phyloP scores from a whole-genome alignment of 2,113 vertebrate genomes.

The Poeciliopsis turrubarensis region DNA sequence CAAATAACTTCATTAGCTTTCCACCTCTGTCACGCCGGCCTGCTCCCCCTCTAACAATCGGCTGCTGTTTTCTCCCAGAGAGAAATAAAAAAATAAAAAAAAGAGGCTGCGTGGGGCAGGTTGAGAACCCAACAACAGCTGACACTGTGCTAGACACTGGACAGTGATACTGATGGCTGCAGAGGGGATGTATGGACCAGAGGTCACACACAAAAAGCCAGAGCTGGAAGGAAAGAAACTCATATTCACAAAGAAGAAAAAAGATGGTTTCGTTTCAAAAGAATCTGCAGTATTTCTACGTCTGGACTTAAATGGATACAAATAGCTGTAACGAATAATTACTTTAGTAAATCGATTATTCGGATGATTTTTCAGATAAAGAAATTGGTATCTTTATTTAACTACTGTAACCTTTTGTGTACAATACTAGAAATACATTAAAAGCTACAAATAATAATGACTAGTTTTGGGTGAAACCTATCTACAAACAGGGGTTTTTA shows the following conservation, averaged over 20 bases:
- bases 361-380: no score
- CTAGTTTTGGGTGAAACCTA: no score
- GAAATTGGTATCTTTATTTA: no score
- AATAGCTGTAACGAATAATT: no score
- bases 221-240: slow-evolving; percentile 46
- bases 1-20: slow-evolving; percentile 85
- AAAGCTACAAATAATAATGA: no score
- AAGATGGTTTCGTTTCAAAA: not conserved
- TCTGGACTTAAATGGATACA: not conserved
- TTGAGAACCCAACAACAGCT: slow-evolving; percentile 77
- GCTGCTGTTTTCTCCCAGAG: slow-evolving; percentile 68
- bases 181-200: slow-evolving; percentile 72
- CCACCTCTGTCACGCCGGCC: slow-evolving; percentile 80
- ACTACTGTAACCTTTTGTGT: no score
- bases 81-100: slow-evolving; percentile 38
- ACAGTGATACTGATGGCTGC: slow-evolving; percentile 76
- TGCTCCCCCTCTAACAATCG: slow-evolving; percentile 80
- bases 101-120: slow-evolving; percentile 65
- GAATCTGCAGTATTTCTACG: not conserved
- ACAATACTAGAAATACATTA: no score
- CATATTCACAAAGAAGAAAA: slow-evolving; percentile 25
- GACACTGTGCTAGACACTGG: slow-evolving; percentile 71
- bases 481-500: no score
- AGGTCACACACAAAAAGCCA: slow-evolving; percentile 71
- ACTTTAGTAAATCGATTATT: no score